phyloP scores from a whole-genome alignment of 2,113 vertebrate genomes.

The Epinephelus moara region DNA sequence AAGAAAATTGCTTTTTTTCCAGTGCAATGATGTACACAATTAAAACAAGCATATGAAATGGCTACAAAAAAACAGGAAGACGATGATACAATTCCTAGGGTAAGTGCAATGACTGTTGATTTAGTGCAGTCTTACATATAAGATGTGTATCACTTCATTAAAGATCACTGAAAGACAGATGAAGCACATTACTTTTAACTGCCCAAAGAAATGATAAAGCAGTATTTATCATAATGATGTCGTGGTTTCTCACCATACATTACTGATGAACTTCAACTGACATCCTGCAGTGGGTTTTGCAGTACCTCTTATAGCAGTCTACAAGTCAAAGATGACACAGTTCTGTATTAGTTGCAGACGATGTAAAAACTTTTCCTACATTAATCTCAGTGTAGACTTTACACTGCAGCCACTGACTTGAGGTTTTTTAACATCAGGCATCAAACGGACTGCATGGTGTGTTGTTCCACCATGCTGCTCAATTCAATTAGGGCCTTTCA shows the following conservation, averaged over 20 bases:
- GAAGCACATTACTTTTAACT: neutral
- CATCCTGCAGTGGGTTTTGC: no score
- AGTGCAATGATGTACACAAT: neutral
- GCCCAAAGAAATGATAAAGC: neutral
- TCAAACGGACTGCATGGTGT: constrained; percentile 46
- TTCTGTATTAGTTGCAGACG: neutral
- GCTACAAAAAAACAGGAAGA: neutral
- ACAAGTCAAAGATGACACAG: neutral
- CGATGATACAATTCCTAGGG: neutral
- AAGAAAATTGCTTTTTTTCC: neutral
- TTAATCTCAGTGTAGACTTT: neutral
- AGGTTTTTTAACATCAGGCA: constrained; percentile 21
- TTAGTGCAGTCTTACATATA: neutral
- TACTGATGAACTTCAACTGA: neutral
- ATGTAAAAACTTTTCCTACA: constrained; percentile 7
- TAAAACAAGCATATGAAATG: neutral
- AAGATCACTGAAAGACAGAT: neutral
- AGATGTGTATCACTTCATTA: neutral
- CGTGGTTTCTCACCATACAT: neutral
- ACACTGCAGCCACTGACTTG: neutral
- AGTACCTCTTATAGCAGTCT: neutral
- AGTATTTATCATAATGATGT: neutral
- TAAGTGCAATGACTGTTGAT: neutral
- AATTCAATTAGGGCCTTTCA: constrained; percentile 76
- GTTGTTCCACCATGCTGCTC: constrained; percentile 52